Evolutionary conservation across 2,113 vertebrate genomes (phyloP).

Genomic region (Craseonycteris thonglongyai): DNA sequence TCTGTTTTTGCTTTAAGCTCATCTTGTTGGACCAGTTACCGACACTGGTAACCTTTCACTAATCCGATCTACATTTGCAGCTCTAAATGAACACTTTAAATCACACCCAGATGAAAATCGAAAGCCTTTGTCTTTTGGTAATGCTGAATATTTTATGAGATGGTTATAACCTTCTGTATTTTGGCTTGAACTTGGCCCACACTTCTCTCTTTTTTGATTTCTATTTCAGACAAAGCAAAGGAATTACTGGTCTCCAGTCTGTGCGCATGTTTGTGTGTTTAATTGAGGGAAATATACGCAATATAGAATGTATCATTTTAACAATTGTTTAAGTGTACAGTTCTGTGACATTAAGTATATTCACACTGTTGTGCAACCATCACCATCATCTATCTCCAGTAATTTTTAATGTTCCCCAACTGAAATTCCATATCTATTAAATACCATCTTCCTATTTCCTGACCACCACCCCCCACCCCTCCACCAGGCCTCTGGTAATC

Average conservation of each 20-base stretch:
- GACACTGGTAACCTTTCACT: neutral
- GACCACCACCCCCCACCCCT: no score
- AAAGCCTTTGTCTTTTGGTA: neutral
- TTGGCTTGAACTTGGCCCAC: neutral
- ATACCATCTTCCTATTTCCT: neutral
- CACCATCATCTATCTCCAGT: neutral
- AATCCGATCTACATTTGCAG: neutral
- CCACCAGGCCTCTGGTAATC: neutral
- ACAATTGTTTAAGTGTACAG: neutral
- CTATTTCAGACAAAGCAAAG: conserved; percentile 1
- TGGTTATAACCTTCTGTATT: neutral
- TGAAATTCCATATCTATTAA: neutral
- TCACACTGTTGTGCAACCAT: neutral
- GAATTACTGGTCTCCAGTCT: neutral
- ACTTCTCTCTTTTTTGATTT: neutral
- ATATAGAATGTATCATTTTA: neutral
- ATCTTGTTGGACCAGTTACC: neutral
- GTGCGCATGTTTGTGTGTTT: neutral
- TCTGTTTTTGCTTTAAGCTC: conserved; percentile 29
- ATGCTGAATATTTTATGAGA: neutral
- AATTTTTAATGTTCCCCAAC: neutral
- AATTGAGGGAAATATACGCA: neutral
- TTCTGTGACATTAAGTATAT: neutral
- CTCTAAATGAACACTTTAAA: neutral
- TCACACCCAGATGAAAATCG: neutral